Conservation (phyloP, 2,113 vertebrate species). For the Echinops telfairi region DNA sequence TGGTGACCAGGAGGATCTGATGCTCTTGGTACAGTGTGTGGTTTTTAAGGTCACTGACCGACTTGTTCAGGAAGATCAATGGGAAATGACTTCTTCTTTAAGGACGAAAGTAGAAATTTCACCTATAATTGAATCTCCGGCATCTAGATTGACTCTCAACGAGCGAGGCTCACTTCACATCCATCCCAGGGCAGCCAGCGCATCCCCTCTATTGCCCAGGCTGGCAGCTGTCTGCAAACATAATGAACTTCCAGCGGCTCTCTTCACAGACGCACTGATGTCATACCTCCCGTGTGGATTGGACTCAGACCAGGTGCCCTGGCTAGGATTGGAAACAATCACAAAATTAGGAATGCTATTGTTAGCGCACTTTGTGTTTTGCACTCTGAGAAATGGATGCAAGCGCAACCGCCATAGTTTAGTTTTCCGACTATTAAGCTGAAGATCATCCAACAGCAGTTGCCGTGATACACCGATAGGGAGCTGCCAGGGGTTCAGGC, state of each 20-base stretch:
- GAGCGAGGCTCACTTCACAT: not conserved
- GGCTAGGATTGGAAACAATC: not conserved
- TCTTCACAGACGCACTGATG: not conserved
- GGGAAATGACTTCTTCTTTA: not conserved
- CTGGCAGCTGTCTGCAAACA: not conserved
- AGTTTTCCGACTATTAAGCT: too few species aligned
- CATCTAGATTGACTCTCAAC: too few species aligned
- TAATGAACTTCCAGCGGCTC: not conserved
- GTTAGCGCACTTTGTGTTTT: not conserved
- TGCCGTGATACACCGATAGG: too few species aligned
- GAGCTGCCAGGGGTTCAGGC: too few species aligned
- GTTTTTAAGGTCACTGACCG: too few species aligned
- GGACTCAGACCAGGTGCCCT: not conserved
- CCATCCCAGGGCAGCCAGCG: too few species aligned
- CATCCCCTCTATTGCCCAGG: not conserved
- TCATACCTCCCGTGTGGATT: too few species aligned
- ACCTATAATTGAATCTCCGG: rapidly evolving
- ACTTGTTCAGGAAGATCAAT: not conserved
- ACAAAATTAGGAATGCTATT: not conserved
- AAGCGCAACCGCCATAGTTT: too few species aligned
- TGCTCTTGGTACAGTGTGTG: not conserved
- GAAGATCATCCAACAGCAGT: too few species aligned
- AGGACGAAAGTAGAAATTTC: not conserved
- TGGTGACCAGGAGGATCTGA: not conserved
- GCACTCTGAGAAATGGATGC: not conserved